Percentiles rank a stretch among this genome's conserved stretches.
Conservation (phyloP, 1,140 invertebrate species). For the Drosophila sechellia region DNA sequence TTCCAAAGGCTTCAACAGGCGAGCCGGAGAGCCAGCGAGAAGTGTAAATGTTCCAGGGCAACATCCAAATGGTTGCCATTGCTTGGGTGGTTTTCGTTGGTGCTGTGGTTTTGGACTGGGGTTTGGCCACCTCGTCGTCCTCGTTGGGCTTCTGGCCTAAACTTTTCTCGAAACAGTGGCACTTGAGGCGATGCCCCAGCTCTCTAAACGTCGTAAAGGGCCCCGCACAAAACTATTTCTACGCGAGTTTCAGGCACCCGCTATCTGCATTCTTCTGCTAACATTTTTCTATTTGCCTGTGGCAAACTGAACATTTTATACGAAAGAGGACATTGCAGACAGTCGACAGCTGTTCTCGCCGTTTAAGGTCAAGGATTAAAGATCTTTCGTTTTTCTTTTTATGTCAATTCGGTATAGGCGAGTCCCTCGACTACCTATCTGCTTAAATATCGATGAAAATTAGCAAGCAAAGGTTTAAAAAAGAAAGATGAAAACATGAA, state of each 20-base stretch:
- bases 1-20: constrained; percentile 57
- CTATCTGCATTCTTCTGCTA: constrained; percentile 12
- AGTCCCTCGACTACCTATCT: too few relatives aligned
- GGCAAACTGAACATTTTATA: constrained; percentile 21
- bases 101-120: constrained; percentile 20
- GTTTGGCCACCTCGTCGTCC: constrained; percentile 4
- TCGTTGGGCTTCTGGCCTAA: constrained; percentile 23
- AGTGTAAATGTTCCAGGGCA: constrained; percentile 52
- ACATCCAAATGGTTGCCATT: constrained; percentile 54
- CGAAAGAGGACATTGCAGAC: background rate
- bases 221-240: constrained; percentile 49
- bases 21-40: constrained; percentile 18
- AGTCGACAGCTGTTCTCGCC: too few relatives aligned
- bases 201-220: constrained; percentile 41
- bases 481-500: too few relatives aligned
- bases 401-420: too few relatives aligned
- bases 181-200: constrained; percentile 38
- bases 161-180: constrained; percentile 47
- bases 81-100: constrained; percentile 43
- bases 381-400: background rate
- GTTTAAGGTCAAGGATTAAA: background rate
- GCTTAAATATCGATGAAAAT: too few relatives aligned
- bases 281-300: constrained; percentile 20
- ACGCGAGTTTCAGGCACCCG: constrained; percentile 14
- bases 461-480: too few relatives aligned